phyloP scores from a whole-genome alignment of 2,113 vertebrate species.

The Melanocharis versteri region DNA sequence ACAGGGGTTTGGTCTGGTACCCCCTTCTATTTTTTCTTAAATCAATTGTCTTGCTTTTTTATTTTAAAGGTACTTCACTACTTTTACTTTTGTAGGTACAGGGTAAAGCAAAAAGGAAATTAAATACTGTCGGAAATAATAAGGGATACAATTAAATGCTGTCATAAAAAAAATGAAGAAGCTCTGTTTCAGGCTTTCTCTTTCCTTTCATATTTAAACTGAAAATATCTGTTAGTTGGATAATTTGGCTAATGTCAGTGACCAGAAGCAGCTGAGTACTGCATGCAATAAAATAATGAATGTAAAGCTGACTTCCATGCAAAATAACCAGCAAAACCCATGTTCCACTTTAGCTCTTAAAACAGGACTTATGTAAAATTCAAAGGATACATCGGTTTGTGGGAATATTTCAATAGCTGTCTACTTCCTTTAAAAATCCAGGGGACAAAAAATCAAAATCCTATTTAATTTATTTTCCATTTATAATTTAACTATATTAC shows the following conservation, averaged over 20 bases:
- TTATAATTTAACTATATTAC: background rate
- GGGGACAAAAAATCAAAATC: background rate
- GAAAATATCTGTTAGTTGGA: background rate
- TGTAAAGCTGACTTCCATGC: background rate
- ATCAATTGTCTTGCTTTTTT: background rate
- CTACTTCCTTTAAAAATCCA: background rate
- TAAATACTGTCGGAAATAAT: conserved; percentile 9
- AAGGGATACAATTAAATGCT: background rate
- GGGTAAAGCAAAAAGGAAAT: background rate
- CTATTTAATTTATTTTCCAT: background rate
- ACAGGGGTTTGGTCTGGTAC: background rate
- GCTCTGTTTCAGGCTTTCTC: background rate
- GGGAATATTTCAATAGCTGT: background rate
- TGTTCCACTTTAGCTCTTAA: background rate
- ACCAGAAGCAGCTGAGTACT: background rate
- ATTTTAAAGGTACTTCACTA: background rate
- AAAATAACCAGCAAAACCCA: background rate
- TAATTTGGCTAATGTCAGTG: background rate
- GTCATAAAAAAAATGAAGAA: background rate
- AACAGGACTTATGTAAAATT: background rate
- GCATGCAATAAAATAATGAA: background rate
- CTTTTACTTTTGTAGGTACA: conserved; percentile 17
- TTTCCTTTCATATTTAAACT: background rate
- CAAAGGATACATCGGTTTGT: background rate
- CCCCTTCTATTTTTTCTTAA: background rate